Percentiles rank a stretch among this genome's conserved stretches.
These are phyloP conservation scores for Melanotaenia parkinsoni DNA, from an alignment of 2,797 vertebrate species.

Conservation along the genomic window DNA sequence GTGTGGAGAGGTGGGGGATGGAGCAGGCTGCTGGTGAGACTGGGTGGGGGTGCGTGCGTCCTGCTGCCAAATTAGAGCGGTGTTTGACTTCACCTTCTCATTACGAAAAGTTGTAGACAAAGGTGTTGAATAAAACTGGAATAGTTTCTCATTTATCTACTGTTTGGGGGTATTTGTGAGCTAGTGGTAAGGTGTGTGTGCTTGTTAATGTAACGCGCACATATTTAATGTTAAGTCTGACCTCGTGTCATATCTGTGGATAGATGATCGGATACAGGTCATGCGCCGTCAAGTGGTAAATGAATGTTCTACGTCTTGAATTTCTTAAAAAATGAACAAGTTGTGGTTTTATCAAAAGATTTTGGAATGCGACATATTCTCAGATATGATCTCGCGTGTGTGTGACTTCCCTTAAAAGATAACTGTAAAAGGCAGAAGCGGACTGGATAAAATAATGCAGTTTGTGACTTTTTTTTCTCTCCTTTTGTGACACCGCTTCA, in stretches of 20 bases:
- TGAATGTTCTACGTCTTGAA: conserved; percentile 2
- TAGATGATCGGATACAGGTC: conserved; percentile 63
- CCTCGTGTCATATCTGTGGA: conserved; percentile 56
- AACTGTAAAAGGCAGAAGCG: not conserved
- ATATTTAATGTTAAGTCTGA: conserved; percentile 39
- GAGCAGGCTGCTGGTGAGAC: conserved; percentile 71
- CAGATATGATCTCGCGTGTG: not conserved
- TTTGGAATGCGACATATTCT: not conserved
- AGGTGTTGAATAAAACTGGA: not conserved
- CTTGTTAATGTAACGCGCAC: fast-evolving
- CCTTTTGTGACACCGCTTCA: conserved; percentile 35
- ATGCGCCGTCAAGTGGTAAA: conserved; percentile 71
- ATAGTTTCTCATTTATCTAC: fast-evolving
- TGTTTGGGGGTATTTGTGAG: not conserved
- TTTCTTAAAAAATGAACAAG: not conserved
- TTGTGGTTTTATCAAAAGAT: not conserved
- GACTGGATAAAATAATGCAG: conserved; percentile 46
- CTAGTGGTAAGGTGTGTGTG: not conserved
- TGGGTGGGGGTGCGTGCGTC: conserved; percentile 82
- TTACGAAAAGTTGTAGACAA: not conserved
- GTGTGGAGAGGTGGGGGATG: conserved; percentile 84
- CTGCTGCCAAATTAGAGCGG: conserved; percentile 79
- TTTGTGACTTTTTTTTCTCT: conserved; percentile 40
- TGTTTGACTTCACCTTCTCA: conserved; percentile 56
- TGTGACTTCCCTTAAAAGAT: not conserved